Base-by-base conservation (phyloP, 2,113 vertebrate species). In the Cinclus mexicanus region DNA sequence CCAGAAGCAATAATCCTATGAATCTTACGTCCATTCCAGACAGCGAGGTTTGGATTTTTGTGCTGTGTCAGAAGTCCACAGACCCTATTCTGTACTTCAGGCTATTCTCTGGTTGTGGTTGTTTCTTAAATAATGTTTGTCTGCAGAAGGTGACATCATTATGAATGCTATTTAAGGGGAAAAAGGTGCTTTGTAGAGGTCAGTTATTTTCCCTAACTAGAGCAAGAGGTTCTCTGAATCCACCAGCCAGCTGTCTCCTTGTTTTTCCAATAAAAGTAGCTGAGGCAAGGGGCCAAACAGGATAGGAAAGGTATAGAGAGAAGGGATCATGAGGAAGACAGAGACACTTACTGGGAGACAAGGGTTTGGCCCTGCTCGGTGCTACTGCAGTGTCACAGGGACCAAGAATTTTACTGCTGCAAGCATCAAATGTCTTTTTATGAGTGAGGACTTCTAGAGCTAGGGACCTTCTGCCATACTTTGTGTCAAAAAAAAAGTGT, bases 211-310 rank as follows among this genome's bases (percentile, higher is more conserved):
- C 61, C 92, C 88, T 92, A 93, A 95, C 89, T 82, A 89, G 59
- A 93, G 70, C 78, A 72, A 74, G 78, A 96, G 57, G 56, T 89
- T 97, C 77, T 96, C 61, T 77, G 67, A 53, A 93, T 70, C 63
- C 78, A 89, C 89, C 83, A 96, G 60, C 85, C 96, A 97, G 88
- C 82, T 96, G 83, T 93, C 92, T 90, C 31, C 42, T 86, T 94
- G 41, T 59, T 91, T 92, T 82, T 68, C 39, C 86, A 69, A 35
- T 74, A 33, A 56, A 88, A 92, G 80, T 44, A 94, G 50, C 49
- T 44, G 44, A 77, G 71, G 67, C 69, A 75, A 87, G 57, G 52
- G 63, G 59, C 64, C 75, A 86, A 74, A 53, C 26, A 79, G 59
- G 29, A 72, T 56, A 41, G 50, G 76, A 86, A 71, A 64, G 33